phyloP scores from a whole-genome alignment of 2,888 invertebrate genomes.

The Gandaritis pyraliata region DNA sequence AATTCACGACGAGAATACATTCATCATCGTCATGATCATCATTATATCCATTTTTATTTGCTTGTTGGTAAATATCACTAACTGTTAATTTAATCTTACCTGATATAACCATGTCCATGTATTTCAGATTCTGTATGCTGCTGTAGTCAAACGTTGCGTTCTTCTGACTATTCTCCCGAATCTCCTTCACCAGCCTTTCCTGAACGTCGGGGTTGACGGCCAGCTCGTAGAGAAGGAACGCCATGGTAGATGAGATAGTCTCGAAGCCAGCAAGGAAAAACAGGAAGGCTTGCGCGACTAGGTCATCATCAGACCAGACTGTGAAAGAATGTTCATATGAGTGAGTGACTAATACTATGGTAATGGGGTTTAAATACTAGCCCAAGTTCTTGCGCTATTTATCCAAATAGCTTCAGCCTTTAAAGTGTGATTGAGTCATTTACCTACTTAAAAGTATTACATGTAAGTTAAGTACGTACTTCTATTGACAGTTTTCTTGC shows the following conservation, averaged over 20 bases:
- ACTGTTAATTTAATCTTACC: slow-evolving; percentile 53
- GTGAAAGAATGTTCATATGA: slow-evolving; percentile 21
- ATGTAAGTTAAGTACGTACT: slow-evolving; percentile 39
- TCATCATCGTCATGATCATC: no score
- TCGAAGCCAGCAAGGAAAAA: slow-evolving; percentile 86
- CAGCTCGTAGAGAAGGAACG: slow-evolving; percentile 83
- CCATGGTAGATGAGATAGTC: slow-evolving; percentile 71
- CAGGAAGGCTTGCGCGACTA: slow-evolving; percentile 76
- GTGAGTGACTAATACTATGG: no score
- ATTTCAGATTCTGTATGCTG: slow-evolving; percentile 80
- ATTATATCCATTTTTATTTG: no score
- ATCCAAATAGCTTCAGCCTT: no score
- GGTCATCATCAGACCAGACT: slow-evolving; percentile 70
- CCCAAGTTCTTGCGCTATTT: no score
- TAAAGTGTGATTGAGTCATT: no score
- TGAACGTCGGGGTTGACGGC: slow-evolving; percentile 85
- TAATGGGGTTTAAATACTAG: no score
- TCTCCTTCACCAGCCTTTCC: slow-evolving; percentile 80
- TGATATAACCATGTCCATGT: slow-evolving; percentile 86
- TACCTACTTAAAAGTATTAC: neutral
- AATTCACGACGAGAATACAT: no score
- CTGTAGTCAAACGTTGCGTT: slow-evolving; percentile 78
- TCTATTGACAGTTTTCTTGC: slow-evolving; percentile 48
- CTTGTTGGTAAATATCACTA: no score
- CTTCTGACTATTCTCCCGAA: slow-evolving; percentile 70